Conservation (phyloP, 2,113 vertebrate species). For the Psammodynastes pulverulentus region DNA sequence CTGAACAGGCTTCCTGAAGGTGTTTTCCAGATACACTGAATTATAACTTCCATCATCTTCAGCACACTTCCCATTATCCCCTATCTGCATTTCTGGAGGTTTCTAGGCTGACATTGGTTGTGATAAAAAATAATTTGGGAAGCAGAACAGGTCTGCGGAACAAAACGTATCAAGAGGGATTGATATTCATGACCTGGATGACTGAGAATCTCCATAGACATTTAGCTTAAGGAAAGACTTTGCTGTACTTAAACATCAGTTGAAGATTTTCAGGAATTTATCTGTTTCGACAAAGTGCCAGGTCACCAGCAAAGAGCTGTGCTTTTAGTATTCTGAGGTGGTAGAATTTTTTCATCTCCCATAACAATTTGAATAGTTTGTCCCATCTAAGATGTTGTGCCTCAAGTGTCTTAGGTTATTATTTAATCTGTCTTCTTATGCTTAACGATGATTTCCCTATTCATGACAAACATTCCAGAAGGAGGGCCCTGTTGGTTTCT, state of each 20-base stretch:
- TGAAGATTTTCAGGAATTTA: constrained; percentile 17
- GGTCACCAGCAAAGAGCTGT: constrained; percentile 7
- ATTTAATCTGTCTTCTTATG: not conserved
- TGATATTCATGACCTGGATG: too few relatives aligned
- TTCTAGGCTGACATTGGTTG: not conserved
- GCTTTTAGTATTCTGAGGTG: not conserved
- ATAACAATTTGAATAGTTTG: constrained; percentile 7
- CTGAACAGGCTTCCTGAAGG: not conserved
- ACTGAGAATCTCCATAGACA: too few relatives aligned
- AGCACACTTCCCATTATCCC: not conserved
- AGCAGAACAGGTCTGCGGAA: not conserved
- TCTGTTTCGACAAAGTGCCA: constrained; percentile 11
- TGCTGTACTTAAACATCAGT: not conserved
- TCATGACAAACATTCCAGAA: not conserved
- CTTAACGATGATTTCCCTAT: not conserved
- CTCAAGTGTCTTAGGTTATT: not conserved
- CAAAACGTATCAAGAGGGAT: not conserved
- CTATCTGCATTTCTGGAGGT: not conserved
- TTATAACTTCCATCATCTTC: not conserved
- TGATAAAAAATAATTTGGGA: not conserved
- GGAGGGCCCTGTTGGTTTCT: not conserved
- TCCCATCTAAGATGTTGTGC: not conserved
- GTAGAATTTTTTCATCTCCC: not conserved
- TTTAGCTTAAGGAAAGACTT: not conserved
- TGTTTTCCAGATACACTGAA: not conserved